Conservation (phyloP, 2,113 vertebrate genomes). For the Pedionomus torquatus region DNA sequence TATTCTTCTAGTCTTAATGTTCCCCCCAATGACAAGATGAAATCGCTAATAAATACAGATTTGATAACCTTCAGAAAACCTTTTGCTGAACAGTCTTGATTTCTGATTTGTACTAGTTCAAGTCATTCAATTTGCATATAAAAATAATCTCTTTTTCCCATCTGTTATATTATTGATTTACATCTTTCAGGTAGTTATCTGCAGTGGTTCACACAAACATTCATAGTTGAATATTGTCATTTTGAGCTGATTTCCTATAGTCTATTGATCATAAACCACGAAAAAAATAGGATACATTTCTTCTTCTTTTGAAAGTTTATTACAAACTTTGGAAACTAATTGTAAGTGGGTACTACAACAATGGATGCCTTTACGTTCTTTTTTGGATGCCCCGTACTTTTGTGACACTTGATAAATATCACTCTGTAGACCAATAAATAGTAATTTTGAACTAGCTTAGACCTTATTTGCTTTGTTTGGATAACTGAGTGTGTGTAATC, state of each 20-base stretch:
- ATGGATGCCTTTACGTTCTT: background rate
- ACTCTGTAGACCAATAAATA: background rate
- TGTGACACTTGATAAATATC: constrained; percentile 9
- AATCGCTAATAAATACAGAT: constrained; percentile 52
- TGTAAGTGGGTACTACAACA: background rate
- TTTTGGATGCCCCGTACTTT: background rate
- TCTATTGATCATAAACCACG: constrained; percentile 41
- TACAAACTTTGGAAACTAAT: background rate
- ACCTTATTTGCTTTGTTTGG: constrained; percentile 32
- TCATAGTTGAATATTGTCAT: constrained; percentile 46
- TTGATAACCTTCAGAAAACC: constrained; percentile 32
- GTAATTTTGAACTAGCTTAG: constrained; percentile 5
- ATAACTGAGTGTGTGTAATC: background rate
- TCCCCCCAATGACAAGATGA: background rate
- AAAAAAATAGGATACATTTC: constrained; percentile 12
- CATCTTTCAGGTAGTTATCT: constrained; percentile 56
- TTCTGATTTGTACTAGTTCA: constrained; percentile 35
- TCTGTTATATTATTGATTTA: constrained; percentile 65
- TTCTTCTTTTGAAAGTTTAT: constrained; percentile 28
- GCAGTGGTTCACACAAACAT: constrained; percentile 34
- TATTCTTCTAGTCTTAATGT: background rate
- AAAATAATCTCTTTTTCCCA: constrained; percentile 53
- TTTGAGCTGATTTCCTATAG: constrained; percentile 38
- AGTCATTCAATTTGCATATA: constrained; percentile 58
- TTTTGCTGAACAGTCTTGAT: constrained; percentile 1